Conservation (phyloP, 2,888 invertebrate species). For the Nephrotoma flavescens region DNA sequence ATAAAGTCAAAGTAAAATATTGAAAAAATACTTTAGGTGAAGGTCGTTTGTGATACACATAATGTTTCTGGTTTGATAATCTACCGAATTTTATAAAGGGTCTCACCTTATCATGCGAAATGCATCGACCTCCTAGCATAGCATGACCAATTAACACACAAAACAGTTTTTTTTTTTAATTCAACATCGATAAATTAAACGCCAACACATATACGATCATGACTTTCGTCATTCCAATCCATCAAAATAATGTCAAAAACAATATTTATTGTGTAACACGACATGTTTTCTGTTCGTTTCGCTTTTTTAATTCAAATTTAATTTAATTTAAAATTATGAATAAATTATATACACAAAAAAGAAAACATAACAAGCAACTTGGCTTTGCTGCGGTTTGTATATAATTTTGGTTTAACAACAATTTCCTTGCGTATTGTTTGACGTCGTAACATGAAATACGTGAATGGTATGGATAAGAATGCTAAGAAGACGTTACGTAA, state of each 20-base stretch:
- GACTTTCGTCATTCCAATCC: not conserved
- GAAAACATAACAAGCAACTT: not conserved
- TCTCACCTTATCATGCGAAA: too few relatives aligned
- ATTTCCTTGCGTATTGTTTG: not conserved
- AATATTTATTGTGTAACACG: not conserved
- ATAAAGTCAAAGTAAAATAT: not conserved
- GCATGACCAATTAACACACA: not conserved
- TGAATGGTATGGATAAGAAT: not conserved
- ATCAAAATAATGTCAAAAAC: not conserved
- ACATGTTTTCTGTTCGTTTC: not conserved
- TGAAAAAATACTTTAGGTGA: not conserved
- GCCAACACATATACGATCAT: not conserved
- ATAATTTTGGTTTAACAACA: not conserved
- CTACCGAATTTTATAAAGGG: not conserved
- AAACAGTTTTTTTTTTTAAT: not conserved
- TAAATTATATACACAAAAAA: not conserved
- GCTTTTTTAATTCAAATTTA: not conserved
- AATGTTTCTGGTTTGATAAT: not conserved
- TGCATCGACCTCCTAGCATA: not conserved
- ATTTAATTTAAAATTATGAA: not conserved
- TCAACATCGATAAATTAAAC: not conserved
- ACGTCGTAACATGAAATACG: not conserved
- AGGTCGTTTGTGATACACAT: not conserved
- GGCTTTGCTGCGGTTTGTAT: not conserved
- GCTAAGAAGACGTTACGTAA: not conserved